Evolutionary conservation across 2,888 invertebrate species (phyloP), one percentile per base, ranked within the genome.

Genomic region (Acleris holmiana): DNA sequence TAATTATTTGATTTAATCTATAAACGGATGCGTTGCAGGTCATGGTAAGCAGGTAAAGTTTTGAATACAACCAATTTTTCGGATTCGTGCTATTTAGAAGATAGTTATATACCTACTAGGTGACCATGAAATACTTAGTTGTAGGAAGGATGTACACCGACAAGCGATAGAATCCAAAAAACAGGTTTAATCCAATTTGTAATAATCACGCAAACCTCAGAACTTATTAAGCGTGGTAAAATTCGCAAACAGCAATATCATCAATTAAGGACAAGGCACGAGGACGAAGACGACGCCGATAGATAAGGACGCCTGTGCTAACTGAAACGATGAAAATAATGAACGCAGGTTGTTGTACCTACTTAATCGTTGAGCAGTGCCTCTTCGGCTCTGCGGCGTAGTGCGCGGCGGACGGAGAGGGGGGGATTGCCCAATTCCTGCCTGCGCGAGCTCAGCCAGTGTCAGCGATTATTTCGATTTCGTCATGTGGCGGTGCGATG

Each of bases 391-490:
- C 70, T 29, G 61, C 41, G 62, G 53, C 17, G 44, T n/a, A 17
- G 17, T 46, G 67, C 44, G 66, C 61, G 71, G 71, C 71, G 70
- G 61, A 56, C 73, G 73, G 68, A 77, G 78, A 69, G 81, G 83
- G 73, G 86, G 82, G 79, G 82, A 86, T 91, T 90, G 87, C 89
- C 86, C 87, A 91, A 91, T 88, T 86, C 86, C 82, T 82, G 80
- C 80, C 60, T 29, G 59, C 55, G 65, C 81, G 74, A 76, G 73
- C 68, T 71, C 79, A 73, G 72, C 74, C 76, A 77, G 78, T 77
- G 76, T 79, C 83, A 75, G 75, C 80, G 78, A 81, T 83, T 79
- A 83, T 86, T 86, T 79, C 77, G 70, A 83, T 86, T 85, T 86
- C 89, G 80, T 88, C 86, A 90, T 82, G 74, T 77, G 74, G 53